A percentile compares a stretch with the other conserved stretches of the same genome.
Conservation (phyloP, 2,797 vertebrate species). For the Onychomys torridus region DNA sequence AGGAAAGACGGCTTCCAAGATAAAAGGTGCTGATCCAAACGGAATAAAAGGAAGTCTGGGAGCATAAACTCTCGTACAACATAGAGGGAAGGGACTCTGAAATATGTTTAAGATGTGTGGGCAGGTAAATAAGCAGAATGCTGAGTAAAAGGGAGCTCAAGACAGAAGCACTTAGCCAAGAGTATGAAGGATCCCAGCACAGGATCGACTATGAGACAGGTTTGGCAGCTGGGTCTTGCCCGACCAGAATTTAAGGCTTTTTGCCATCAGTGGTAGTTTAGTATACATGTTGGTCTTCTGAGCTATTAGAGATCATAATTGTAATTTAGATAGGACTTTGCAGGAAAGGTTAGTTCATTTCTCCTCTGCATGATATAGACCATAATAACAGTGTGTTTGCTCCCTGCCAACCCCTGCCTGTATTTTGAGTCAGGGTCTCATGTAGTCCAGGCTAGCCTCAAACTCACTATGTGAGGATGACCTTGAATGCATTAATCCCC, state of each 20-base stretch:
- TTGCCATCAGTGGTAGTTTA: conserved; percentile 1
- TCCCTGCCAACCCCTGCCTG: neutral
- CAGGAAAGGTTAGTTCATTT: neutral
- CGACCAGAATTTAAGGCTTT: conserved; percentile 25
- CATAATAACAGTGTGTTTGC: neutral
- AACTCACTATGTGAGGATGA: neutral
- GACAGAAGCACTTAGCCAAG: conserved; percentile 11
- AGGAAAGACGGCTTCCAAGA: conserved; percentile 18
- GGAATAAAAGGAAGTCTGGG: neutral
- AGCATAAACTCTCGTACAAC: neutral
- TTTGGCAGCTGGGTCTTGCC: neutral
- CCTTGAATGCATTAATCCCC: neutral
- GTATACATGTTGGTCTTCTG: neutral
- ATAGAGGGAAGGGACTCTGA: neutral
- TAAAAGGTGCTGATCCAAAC: neutral
- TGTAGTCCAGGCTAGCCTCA: neutral
- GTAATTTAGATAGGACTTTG: neutral
- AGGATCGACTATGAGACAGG: neutral
- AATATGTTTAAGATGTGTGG: neutral
- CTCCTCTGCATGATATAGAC: neutral
- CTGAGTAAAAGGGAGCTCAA: neutral
- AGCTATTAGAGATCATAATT: neutral
- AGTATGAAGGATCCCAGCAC: neutral
- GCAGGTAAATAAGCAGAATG: conserved; percentile 7
- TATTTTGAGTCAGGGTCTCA: neutral